phyloP scores from a whole-genome alignment of 2,113 vertebrate species.

The Tragelaphus buxtoni region DNA sequence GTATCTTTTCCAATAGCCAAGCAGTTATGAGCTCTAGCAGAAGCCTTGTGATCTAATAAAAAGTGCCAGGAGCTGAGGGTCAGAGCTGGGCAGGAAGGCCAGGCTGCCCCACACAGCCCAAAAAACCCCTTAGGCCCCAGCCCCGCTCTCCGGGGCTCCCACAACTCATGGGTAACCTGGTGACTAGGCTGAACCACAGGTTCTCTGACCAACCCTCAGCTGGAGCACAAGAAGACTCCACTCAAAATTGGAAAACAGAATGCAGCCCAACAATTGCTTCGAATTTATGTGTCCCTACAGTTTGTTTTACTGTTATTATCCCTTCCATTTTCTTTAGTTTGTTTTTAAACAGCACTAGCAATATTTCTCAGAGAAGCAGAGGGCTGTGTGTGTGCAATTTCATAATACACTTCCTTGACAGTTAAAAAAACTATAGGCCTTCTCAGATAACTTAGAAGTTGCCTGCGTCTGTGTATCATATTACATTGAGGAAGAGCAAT shows the following conservation, averaged over 20 bases:
- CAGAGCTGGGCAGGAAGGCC: fast-evolving
- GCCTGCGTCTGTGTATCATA: background rate
- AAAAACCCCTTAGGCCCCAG: background rate
- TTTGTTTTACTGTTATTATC: background rate
- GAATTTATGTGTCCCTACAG: background rate
- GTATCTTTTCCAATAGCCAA: background rate
- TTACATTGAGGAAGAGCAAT: background rate
- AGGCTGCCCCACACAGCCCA: background rate
- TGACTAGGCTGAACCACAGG: background rate
- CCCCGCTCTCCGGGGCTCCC: background rate
- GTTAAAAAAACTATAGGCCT: background rate
- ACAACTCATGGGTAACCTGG: fast-evolving
- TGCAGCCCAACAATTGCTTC: background rate
- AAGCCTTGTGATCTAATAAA: background rate
- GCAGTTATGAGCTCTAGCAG: background rate
- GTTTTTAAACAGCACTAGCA: slow-evolving; percentile 30
- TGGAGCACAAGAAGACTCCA: background rate
- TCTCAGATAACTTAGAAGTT: background rate
- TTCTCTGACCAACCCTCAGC: background rate
- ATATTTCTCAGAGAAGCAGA: slow-evolving; percentile 23
- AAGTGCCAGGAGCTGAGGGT: background rate
- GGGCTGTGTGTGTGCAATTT: background rate
- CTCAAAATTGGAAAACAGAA: background rate
- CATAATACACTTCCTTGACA: background rate
- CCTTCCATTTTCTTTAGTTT: background rate